A percentile compares a stretch with the other conserved stretches of the same genome.
Conservation (phyloP, 2,113 vertebrate genomes). For the Oceanodroma tethys region DNA sequence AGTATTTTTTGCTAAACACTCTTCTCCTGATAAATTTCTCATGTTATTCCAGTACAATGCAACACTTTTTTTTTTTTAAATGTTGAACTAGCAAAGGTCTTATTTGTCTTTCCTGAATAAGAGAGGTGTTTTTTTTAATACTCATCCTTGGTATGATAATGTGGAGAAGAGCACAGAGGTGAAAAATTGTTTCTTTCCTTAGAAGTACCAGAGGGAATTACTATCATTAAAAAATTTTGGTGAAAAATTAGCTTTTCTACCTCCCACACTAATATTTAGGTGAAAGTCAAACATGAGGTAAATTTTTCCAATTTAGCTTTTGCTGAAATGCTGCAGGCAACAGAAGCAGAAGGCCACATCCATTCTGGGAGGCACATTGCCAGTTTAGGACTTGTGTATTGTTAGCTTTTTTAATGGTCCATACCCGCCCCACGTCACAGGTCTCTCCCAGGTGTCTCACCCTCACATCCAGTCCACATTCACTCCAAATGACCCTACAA, state of each 20-base stretch:
- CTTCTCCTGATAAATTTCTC: not conserved
- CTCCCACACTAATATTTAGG: conserved; percentile 38
- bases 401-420: not conserved
- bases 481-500: not conserved
- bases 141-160: not conserved
- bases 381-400: not conserved
- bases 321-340: not conserved
- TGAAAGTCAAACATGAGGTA: not conserved
- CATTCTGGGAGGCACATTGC: not conserved
- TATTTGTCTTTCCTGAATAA: conserved; percentile 9
- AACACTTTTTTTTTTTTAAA: not conserved
- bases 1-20: not conserved
- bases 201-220: conserved; percentile 38
- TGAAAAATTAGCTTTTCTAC: conserved; percentile 49
- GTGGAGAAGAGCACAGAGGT: not conserved
- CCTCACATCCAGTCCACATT: not conserved
- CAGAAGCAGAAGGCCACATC: not conserved
- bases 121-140: not conserved
- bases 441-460: not conserved
- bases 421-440: not conserved
- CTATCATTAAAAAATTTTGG: conserved; percentile 7
- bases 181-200: conserved; percentile 24
- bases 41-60: not conserved
- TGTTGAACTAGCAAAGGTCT: not conserved
- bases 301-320: conserved; percentile 25